A percentile compares a stretch with the other conserved stretches of the same genome.
Conservation (phyloP, 2,888 invertebrate genomes). For the Eilema griseolum region DNA sequence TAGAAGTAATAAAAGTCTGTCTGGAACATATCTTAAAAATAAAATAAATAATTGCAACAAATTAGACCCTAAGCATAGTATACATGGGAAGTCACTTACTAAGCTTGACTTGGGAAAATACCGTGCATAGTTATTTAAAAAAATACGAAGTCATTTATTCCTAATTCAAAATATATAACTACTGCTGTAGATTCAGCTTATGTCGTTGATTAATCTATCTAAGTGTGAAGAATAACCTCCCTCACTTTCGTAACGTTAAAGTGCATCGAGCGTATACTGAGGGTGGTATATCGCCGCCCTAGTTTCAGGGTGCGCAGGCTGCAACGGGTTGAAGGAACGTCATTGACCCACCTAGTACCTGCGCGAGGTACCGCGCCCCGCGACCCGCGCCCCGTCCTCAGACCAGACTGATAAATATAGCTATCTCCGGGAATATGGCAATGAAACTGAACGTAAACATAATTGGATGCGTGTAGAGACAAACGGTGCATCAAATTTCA, state of each 20-base stretch:
- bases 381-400: slow-evolving; percentile 45
- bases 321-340: slow-evolving; percentile 79
- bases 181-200: slow-evolving; percentile 3
- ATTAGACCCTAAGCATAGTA: neutral
- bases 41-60: neutral
- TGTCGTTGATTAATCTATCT: slow-evolving; percentile 30
- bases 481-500: slow-evolving; percentile 42
- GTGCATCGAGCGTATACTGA: slow-evolving; percentile 49
- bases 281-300: slow-evolving; percentile 66
- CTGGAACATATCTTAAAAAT: no score
- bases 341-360: slow-evolving; percentile 80
- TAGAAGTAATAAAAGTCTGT: no score
- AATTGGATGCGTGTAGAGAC: slow-evolving; percentile 25
- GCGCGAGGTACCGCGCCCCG: slow-evolving; percentile 65
- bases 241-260: slow-evolving; percentile 48
- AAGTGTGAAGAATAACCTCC: slow-evolving; percentile 27
- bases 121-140: neutral
- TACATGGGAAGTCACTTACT: neutral
- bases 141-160: neutral
- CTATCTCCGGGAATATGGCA: slow-evolving; percentile 77
- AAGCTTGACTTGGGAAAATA: neutral
- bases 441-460: slow-evolving; percentile 64
- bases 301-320: slow-evolving; percentile 74
- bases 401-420: slow-evolving; percentile 72
- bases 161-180: neutral